Evolutionary conservation across 2,888 invertebrate genomes (phyloP).

Genomic region (Drosophila cracens): DNA sequence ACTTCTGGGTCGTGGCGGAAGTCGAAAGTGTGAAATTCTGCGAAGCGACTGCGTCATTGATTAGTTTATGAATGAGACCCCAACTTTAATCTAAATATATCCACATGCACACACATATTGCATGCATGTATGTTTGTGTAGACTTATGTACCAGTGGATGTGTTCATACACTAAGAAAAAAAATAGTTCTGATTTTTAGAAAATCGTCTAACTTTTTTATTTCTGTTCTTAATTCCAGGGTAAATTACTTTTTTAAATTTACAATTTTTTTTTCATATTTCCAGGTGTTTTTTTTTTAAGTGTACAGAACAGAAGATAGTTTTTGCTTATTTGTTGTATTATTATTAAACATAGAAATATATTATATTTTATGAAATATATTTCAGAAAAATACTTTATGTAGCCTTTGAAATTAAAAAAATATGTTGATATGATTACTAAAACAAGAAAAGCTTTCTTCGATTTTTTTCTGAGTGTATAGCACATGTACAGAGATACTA

Average conservation of each 20-base stretch:
- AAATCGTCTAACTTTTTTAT: background rate
- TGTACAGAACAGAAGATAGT: background rate
- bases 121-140: background rate
- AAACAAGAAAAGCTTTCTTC: too few relatives aligned
- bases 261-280: background rate
- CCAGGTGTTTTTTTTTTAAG: background rate
- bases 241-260: background rate
- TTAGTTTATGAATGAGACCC: slow-evolving; percentile 31
- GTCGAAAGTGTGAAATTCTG: slow-evolving; percentile 58
- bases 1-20: slow-evolving; percentile 54
- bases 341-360: background rate
- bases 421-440: too few relatives aligned
- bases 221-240: background rate
- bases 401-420: too few relatives aligned
- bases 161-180: background rate
- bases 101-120: background rate
- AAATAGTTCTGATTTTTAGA: background rate
- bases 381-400: background rate
- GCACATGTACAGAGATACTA: slow-evolving; percentile 11
- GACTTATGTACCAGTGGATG: background rate
- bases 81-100: slow-evolving; percentile 9
- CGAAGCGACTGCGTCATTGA: slow-evolving; percentile 56
- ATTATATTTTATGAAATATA: background rate
- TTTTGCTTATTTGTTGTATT: background rate
- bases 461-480: background rate